Evolutionary conservation across 2,888 invertebrate species (phyloP).

Genomic region (Rotaria magnacalcarata): DNA sequence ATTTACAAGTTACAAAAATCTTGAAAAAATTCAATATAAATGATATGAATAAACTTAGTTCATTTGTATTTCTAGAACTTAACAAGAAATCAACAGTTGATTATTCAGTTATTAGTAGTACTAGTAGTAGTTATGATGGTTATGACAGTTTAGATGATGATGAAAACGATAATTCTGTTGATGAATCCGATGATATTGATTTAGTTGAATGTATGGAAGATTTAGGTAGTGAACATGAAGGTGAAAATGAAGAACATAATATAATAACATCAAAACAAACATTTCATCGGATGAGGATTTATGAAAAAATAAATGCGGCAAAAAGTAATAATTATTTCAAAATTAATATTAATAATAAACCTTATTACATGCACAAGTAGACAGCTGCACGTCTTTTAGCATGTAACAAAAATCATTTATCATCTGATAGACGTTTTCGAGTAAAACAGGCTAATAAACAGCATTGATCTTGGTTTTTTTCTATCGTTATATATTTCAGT

Average conservation of each 20-base stretch:
- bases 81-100: neutral
- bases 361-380: neutral
- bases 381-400: neutral
- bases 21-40: neutral
- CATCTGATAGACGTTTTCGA: neutral
- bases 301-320: neutral
- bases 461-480: neutral
- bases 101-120: too few species aligned
- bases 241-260: neutral
- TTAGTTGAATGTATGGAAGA: neutral
- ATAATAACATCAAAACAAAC: neutral
- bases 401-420: neutral
- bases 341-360: neutral
- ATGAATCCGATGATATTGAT: neutral
- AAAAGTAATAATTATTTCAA: constrained; percentile 14
- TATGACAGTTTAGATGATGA: neutral
- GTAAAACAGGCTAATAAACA: neutral
- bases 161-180: neutral
- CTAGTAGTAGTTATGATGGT: too few species aligned
- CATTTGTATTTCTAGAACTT: neutral
- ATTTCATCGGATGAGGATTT: neutral
- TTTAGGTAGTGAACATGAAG: too few species aligned
- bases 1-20: neutral
- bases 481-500: too few species aligned
- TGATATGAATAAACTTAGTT: neutral